Percentiles rank a stretch among this genome's conserved stretches.
Evolutionary conservation across 2,888 invertebrate genomes (phyloP).

Genomic region (Deladenus siricidicola): DNA sequence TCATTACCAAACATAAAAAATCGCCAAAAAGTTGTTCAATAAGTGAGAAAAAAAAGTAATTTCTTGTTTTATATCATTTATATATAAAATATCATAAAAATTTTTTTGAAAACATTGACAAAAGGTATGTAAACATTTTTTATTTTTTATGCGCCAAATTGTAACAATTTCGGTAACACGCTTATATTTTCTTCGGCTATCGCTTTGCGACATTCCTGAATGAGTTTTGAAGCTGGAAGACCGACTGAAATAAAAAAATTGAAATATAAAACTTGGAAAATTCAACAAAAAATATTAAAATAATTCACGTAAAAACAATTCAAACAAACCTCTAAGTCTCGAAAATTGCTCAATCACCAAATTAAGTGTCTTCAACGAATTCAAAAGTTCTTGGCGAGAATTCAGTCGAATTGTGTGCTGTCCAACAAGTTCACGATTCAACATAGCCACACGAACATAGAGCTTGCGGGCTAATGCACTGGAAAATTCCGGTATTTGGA

Average conservation of each 20-base stretch:
- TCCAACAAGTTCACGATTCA: slow-evolving; percentile 27
- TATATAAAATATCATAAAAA: too few relatives aligned
- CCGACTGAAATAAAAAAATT: slow-evolving; percentile 37
- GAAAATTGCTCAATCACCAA: slow-evolving; percentile 30
- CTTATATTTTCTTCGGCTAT: slow-evolving; percentile 42
- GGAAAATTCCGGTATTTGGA: too few relatives aligned
- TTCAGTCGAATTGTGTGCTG: slow-evolving; percentile 25
- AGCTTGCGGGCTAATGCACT: slow-evolving; percentile 23
- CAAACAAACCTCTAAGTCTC: slow-evolving; percentile 26
- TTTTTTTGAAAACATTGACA: too few relatives aligned
- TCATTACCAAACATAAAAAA: too few relatives aligned
- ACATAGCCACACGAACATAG: slow-evolving; percentile 29
- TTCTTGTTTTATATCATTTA: too few relatives aligned
- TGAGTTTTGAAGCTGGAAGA: slow-evolving; percentile 33
- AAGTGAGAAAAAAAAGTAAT: too few relatives aligned
- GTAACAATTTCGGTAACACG: slow-evolving; percentile 18
- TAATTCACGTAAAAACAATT: too few relatives aligned
- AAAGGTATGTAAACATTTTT: too few relatives aligned
- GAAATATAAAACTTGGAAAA: too few relatives aligned
- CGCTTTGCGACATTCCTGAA: slow-evolving; percentile 42
- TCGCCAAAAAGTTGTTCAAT: too few relatives aligned
- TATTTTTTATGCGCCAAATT: slow-evolving; percentile 14
- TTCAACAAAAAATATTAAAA: too few relatives aligned
- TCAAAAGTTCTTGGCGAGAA: slow-evolving; percentile 27
- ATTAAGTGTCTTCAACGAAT: slow-evolving; percentile 27